Base-by-base conservation (phyloP, 2,113 vertebrate genomes). In the Catharus fuscescens region DNA sequence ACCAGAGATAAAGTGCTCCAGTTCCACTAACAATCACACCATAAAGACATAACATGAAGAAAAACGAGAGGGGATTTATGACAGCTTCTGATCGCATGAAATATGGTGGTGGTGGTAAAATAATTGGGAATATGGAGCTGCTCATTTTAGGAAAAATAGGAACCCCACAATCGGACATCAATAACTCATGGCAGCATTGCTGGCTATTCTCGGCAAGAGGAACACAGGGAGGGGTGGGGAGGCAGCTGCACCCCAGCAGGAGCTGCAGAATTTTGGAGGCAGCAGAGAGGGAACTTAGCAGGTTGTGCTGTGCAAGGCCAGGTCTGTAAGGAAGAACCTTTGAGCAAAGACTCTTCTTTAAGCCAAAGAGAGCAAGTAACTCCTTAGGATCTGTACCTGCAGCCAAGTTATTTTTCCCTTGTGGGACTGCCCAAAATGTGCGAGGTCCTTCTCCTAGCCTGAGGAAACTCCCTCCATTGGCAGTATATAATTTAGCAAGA, bases 241-340 rank as follows among this genome's bases (percentile, higher is more conserved):
- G 31, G 25, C 53, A 87, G 15, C 59, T 31, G 28, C 48, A 64
- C 38, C 42, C 31, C 72, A 57, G 47, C 1, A 5, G 38, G 21
- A 76, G 12, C 47, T 61, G n/a, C 52, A 74, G 34, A 1, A 1
- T 19, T 70, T 76, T 6, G 3, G 47, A 74, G 13, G 52, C 34
- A 65, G 36, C 24, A 14, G 71, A 1, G 1, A 48, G 10, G 31
- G 20, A 7, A 6, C 10, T 36, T 7, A 25, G 38, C 29, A 50
- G 5, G 23, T 16, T 54, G 23, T 2, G 3, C 18, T 25, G 3
- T 7, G 32, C 1, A 6, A 66, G 19, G 47, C 25, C 3, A 1
- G 20, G 12, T 70, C 69, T 47, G 20, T 38, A 42, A 66, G 25
- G 31, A 74, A 82, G 13, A 17, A 48, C 4, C 40, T 84, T 52